phyloP scores from a whole-genome alignment of 2,888 invertebrate genomes.

The Masnerella sp. region DNA sequence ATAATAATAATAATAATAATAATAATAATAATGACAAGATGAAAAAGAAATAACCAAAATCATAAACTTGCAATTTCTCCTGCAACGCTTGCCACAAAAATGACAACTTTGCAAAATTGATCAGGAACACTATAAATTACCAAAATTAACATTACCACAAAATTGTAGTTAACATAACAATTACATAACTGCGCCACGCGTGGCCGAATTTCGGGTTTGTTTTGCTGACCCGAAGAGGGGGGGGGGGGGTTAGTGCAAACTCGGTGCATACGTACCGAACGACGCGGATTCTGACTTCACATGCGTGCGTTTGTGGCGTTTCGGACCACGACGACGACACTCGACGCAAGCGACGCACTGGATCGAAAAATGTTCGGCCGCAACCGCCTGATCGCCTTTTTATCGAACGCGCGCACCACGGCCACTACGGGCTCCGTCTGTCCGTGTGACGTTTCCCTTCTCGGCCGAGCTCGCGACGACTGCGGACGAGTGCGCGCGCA shows the following conservation, averaged over 20 bases:
- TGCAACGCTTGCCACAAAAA: too few species aligned
- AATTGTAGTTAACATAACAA: too few species aligned
- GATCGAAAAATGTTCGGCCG: slow-evolving; percentile 18
- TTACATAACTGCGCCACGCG: too few species aligned
- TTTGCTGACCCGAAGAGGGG: slow-evolving; percentile 1
- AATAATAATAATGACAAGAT: too few species aligned
- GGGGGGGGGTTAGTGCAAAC: slow-evolving; percentile 9
- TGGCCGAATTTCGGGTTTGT: slow-evolving; percentile 9
- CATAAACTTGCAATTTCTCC: too few species aligned
- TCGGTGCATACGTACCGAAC: slow-evolving; percentile 41
- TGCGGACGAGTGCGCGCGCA: background rate
- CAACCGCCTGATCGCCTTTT: background rate
- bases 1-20: too few species aligned
- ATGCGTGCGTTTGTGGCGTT: slow-evolving; percentile 21
- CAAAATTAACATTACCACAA: too few species aligned
- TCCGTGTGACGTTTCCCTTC: slow-evolving; percentile 23
- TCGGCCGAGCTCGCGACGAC: background rate
- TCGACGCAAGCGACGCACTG: background rate
- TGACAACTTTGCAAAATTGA: too few species aligned
- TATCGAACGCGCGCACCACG: slow-evolving; percentile 15
- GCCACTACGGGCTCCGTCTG: slow-evolving; percentile 14
- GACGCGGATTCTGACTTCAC: slow-evolving; percentile 20
- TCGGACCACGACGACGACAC: background rate
- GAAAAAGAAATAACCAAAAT: too few species aligned
- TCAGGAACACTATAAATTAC: too few species aligned